Base-by-base conservation (phyloP, 1,140 invertebrate species). In the Philopotamus ludificatus region DNA sequence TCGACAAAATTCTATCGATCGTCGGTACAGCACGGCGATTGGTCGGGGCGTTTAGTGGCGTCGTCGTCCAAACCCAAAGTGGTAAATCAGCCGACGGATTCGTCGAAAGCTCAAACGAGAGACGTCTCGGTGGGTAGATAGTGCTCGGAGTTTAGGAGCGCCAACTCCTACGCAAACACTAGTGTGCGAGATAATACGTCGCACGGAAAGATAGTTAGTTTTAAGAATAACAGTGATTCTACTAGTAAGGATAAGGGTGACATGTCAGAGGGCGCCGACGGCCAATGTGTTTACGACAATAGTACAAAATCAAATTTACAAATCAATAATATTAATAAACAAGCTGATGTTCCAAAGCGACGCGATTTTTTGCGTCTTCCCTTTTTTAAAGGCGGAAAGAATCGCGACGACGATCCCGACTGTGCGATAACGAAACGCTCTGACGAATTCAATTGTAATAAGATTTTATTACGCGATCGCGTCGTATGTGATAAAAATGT, bases 1-100 rank as follows among this genome's bases (percentile, higher is more conserved):
- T 94, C 94, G 22, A 89, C 88, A 10, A 90, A 89, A 73, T 93
- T 95, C 76, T 99, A 99, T 79, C 83, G 86, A 26, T 86, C 89
- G 0, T 82, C 87, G 3, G 83, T 91, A 26, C 89, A 89, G 41
- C 88, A 89, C 0, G 90, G 89, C 45, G 95, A 98, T 75, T 98
- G 95, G 95, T 89, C 88, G 0, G 78, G 76, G 25, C 57, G 62
- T 18, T 21, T 44, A 15, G 39, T 28, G 41, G 25, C 67, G 21
- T 21, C 34, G 8, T 12, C 23, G 28, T 26, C 2, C 10, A 47
- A 41, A 9, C 44, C 44, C 16, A 1, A 21, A 39, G 65, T 65
- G 21, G 15, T 41, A 34, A 63, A 51, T 10, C 12, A 59, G 9
- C 41, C 26, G 22, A 23, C 16, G 9, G 18, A 4, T 28, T 25